These are phyloP conservation scores for Heliconius hermathena DNA, from an alignment of 1,140 invertebrate genomes.

Conservation along the genomic window DNA sequence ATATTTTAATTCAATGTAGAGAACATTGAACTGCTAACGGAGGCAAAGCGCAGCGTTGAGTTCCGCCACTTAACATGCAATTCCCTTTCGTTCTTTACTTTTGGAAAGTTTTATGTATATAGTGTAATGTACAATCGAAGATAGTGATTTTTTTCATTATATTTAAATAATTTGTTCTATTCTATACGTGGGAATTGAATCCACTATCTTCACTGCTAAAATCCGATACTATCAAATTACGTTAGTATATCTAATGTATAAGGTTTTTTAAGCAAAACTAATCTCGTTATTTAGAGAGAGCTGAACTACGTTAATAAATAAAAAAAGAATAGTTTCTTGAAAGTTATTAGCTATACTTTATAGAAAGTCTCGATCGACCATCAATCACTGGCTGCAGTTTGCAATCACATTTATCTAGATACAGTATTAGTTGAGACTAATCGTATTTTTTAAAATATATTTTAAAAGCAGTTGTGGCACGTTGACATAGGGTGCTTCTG, in stretches of 20 bases:
- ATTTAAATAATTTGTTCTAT: too few species aligned
- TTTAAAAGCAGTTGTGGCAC: too few species aligned
- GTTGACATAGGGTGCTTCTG: too few species aligned
- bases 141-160: too few species aligned
- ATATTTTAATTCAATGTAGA: too few species aligned
- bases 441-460: neutral
- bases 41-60: too few species aligned
- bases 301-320: neutral
- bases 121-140: too few species aligned
- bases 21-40: too few species aligned
- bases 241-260: neutral
- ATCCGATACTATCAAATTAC: neutral
- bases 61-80: too few species aligned
- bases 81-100: too few species aligned
- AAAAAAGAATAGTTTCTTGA: slow-evolving; percentile 1
- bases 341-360: slow-evolving; percentile 22
- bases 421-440: slow-evolving; percentile 9
- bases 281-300: slow-evolving; percentile 6
- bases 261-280: slow-evolving; percentile 2
- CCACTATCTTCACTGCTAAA: neutral
- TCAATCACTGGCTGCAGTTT: slow-evolving; percentile 34
- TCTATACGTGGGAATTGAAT: neutral
- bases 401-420: slow-evolving; percentile 27
- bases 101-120: too few species aligned
- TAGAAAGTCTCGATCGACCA: slow-evolving; percentile 14